Conservation (phyloP, 2,888 invertebrate species). For the Carpatolechia fugitivella region DNA sequence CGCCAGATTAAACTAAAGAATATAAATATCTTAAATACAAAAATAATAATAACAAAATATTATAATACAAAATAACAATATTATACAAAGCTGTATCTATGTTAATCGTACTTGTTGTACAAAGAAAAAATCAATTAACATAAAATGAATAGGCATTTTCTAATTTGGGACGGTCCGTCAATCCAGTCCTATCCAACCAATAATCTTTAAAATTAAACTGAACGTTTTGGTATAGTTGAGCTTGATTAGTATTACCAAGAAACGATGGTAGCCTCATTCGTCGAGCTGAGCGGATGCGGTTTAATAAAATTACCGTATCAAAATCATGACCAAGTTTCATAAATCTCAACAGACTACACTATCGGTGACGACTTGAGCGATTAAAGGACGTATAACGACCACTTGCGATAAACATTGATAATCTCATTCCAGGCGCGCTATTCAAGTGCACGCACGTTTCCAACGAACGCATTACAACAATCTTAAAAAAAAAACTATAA, state of each 20-base stretch:
- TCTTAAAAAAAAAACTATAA: neutral
- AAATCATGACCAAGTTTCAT: constrained; percentile 36
- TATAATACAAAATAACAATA: too few relatives aligned
- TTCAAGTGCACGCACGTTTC: constrained; percentile 57
- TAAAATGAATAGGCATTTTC: too few relatives aligned
- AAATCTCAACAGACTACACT: constrained; percentile 42
- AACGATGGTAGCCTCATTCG: neutral
- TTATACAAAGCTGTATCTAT: too few relatives aligned
- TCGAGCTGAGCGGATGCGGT: neutral
- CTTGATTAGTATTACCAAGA: too few relatives aligned
- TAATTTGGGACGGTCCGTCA: too few relatives aligned
- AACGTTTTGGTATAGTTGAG: too few relatives aligned
- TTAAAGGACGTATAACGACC: constrained; percentile 73
- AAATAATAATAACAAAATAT: too few relatives aligned
- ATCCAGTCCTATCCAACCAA: too few relatives aligned
- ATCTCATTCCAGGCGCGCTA: constrained; percentile 65
- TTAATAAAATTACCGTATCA: constrained; percentile 44
- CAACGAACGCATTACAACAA: constrained; percentile 41
- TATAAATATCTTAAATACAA: neutral
- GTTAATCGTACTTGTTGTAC: too few relatives aligned
- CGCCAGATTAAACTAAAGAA: neutral
- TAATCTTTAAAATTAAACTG: neutral
- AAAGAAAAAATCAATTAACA: too few relatives aligned
- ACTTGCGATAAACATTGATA: constrained; percentile 70
- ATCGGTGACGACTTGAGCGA: constrained; percentile 69